A percentile compares a stretch with the other conserved stretches of the same genome.
phyloP scores from a whole-genome alignment of 2,113 vertebrate species.

The Myrmecophaga tridactyla region DNA sequence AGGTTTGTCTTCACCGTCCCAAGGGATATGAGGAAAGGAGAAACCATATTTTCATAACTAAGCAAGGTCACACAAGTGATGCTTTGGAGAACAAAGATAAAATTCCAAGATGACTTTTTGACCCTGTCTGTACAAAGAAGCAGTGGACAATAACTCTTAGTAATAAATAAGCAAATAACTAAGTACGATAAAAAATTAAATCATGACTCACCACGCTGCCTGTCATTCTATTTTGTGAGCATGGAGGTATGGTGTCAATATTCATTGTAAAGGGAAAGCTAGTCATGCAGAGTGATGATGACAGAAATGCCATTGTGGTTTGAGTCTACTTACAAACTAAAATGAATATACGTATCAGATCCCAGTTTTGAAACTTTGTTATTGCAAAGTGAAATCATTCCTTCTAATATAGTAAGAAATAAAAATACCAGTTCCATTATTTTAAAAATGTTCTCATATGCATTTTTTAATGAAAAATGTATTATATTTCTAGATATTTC shows the following conservation, averaged over 20 bases:
- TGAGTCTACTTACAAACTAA: background rate
- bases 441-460: background rate
- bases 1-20: background rate
- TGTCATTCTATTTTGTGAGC: background rate
- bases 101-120: background rate
- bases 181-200: background rate
- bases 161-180: background rate
- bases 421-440: background rate
- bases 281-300: background rate
- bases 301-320: background rate
- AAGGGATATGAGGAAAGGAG: background rate
- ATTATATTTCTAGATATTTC: background rate
- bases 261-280: background rate
- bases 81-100: slow-evolving; percentile 3
- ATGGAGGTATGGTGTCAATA: background rate
- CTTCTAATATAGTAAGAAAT: background rate
- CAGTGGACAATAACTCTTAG: background rate
- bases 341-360: background rate
- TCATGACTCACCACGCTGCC: background rate
- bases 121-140: background rate
- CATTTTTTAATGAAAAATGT: background rate
- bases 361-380: background rate
- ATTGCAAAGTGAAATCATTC: background rate
- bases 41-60: background rate
- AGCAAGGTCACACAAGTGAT: background rate